phyloP scores from a whole-genome alignment of 1,140 invertebrate species.

The roundworm (Caenorhabditis elegans) region DNA sequence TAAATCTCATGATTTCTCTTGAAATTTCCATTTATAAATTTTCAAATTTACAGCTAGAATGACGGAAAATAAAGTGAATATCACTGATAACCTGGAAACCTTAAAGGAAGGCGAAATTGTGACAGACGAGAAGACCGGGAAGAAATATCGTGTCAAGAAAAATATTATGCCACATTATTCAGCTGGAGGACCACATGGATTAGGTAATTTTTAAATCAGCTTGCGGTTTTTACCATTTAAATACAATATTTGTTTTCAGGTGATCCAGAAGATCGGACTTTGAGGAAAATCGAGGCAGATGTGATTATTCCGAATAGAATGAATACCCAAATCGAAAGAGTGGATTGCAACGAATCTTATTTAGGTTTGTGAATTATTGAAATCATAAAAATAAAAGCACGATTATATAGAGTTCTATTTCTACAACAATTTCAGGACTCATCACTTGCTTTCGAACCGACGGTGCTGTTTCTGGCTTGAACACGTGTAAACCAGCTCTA shows the following conservation, averaged over 20 bases:
- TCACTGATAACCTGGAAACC: conserved; percentile 48
- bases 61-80: conserved; percentile 25
- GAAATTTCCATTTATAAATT: too few relatives aligned
- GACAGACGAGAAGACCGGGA: conserved; percentile 52
- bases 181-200: conserved; percentile 50
- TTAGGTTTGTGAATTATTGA: conserved; percentile 44
- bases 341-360: conserved; percentile 45
- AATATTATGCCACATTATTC: conserved; percentile 55
- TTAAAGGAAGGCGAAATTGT: conserved; percentile 60
- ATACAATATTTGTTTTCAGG: conserved; percentile 42
- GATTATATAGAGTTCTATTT: too few relatives aligned
- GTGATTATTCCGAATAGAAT: conserved; percentile 62
- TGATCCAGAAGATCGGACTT: conserved; percentile 58
- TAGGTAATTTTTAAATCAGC: conserved; percentile 47
- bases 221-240: background rate
- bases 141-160: conserved; percentile 59
- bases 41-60: background rate
- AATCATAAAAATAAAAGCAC: too few relatives aligned
- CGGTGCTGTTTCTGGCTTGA: conserved; percentile 51
- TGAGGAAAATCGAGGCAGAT: conserved; percentile 58
- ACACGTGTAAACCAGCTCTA: conserved; percentile 49
- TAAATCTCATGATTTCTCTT: too few relatives aligned
- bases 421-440: conserved; percentile 29
- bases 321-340: conserved; percentile 54
- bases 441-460: conserved; percentile 53